Evolutionary conservation across 1,140 invertebrate genomes (phyloP).

Genomic region (Sitodiplosis mosellana): DNA sequence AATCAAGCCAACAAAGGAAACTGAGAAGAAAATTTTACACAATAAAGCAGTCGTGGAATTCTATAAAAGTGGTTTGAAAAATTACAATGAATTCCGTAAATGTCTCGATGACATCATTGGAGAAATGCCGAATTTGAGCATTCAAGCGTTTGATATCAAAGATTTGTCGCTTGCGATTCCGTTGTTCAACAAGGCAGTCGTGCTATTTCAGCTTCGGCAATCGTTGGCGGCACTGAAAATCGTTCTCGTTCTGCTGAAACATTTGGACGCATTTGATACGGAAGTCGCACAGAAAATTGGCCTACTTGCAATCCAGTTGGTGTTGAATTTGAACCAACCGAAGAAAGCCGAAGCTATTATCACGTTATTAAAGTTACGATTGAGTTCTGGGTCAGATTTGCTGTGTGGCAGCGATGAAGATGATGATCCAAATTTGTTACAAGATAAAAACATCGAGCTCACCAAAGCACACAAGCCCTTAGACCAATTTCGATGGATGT

Average conservation of each 20-base stretch:
- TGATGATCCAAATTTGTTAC: constrained; percentile 15
- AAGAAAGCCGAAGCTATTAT: constrained; percentile 19
- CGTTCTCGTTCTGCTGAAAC: constrained; percentile 51
- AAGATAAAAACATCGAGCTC: constrained; percentile 9
- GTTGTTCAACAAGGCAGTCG: constrained; percentile 65
- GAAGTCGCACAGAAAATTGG: constrained; percentile 24
- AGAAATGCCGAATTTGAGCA: constrained; percentile 29
- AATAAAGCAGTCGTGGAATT: constrained; percentile 57
- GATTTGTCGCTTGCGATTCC: constrained; percentile 25
- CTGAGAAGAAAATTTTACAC: constrained; percentile 49
- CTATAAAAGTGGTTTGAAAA: constrained; percentile 46
- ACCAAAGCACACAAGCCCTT: constrained; percentile 16
- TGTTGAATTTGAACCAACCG: constrained; percentile 19
- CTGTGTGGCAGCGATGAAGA: constrained; percentile 23
- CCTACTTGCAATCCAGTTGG: constrained; percentile 25
- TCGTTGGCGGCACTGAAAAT: constrained; percentile 54
- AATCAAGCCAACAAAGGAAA: constrained; percentile 33
- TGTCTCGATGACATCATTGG: constrained; percentile 40
- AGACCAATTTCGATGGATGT: constrained; percentile 21
- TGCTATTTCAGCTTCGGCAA: constrained; percentile 62
- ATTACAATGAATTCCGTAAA: constrained; percentile 50
- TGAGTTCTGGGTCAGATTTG: constrained; percentile 20
- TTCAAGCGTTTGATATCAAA: constrained; percentile 26
- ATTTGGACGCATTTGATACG: constrained; percentile 47
- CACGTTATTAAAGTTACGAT: constrained; percentile 12